A percentile compares a stretch with the other conserved stretches of the same genome.
Evolutionary conservation across 2,888 invertebrate species (phyloP).

Genomic region (Stenurella melanura): DNA sequence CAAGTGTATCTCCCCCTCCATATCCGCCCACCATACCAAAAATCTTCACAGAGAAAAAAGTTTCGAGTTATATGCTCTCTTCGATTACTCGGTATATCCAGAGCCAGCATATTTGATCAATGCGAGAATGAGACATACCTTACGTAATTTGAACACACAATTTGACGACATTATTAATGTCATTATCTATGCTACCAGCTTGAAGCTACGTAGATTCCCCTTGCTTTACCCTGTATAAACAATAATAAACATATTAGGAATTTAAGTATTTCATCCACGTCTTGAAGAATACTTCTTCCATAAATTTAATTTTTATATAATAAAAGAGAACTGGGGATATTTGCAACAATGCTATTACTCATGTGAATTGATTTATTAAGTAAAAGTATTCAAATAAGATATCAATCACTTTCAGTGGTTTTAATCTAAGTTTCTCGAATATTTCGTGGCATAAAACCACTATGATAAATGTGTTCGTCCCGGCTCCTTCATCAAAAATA

Average conservation of each 20-base stretch:
- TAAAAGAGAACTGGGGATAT: conserved; percentile 1
- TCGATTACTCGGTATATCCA: too few relatives aligned
- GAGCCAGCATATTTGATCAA: too few relatives aligned
- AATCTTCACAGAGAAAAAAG: too few relatives aligned
- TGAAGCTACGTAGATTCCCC: too few relatives aligned
- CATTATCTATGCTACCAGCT: too few relatives aligned
- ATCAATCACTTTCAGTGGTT: not conserved
- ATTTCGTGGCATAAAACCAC: not conserved
- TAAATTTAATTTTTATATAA: not conserved
- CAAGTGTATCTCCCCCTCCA: too few relatives aligned
- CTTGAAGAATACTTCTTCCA: not conserved
- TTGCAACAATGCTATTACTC: not conserved
- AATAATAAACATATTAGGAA: too few relatives aligned
- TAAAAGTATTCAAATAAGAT: not conserved
- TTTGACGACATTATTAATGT: too few relatives aligned
- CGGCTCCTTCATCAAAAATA: not conserved
- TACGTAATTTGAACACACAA: too few relatives aligned
- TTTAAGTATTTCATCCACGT: not conserved
- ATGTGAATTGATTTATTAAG: conserved; percentile 7
- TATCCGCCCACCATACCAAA: too few relatives aligned
- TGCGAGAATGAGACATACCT: too few relatives aligned
- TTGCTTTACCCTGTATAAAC: not conserved
- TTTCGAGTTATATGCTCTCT: too few relatives aligned
- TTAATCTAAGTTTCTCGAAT: conserved; percentile 1
- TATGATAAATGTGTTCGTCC: conserved; percentile 10